Conservation (phyloP, 2,888 invertebrate genomes). For the Cephus sareptanus region DNA sequence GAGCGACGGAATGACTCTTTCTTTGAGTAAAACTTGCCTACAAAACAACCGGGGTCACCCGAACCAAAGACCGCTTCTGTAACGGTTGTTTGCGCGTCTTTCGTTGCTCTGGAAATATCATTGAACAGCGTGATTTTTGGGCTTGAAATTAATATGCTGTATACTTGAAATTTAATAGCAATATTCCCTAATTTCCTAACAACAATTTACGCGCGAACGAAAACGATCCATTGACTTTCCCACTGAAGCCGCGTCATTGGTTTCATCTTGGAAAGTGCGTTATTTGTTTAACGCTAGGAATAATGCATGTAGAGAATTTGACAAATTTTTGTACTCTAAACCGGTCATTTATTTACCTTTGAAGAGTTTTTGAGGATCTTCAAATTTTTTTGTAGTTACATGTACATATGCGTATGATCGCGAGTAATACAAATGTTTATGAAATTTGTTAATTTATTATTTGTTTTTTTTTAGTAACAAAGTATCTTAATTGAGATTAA, state of each 20-base stretch:
- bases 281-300: not conserved
- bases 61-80: conserved; percentile 18
- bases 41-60: conserved; percentile 48
- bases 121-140: conserved; percentile 3
- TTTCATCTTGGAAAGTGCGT: not conserved
- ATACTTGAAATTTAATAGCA: not conserved
- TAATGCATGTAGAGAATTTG: not conserved
- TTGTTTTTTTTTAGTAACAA: not conserved
- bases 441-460: not conserved
- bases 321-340: not conserved
- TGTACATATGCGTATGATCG: not conserved
- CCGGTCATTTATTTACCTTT: not conserved
- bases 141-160: not conserved
- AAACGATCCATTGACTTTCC: not conserved
- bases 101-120: not conserved
- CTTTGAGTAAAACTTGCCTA: conserved; percentile 11
- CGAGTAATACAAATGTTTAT: not conserved
- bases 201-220: not conserved
- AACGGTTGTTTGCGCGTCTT: conserved; percentile 24
- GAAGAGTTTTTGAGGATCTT: not conserved
- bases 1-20: not conserved
- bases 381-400: not conserved
- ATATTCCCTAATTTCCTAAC: not conserved
- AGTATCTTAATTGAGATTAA: not conserved
- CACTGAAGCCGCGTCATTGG: not conserved